phyloP scores from a whole-genome alignment of 2,797 vertebrate genomes.

The Anniella stebbinsi region DNA sequence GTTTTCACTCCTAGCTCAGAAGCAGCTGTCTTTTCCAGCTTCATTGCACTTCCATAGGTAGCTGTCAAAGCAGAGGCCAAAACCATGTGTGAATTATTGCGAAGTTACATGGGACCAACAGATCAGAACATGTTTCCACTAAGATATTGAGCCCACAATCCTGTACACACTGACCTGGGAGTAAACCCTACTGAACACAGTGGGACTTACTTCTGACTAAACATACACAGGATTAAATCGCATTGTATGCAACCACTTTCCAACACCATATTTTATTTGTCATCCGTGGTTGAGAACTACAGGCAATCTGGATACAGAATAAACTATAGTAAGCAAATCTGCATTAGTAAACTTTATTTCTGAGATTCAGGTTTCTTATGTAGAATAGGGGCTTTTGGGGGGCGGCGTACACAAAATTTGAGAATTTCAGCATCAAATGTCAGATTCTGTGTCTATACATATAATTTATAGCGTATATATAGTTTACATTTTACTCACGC shows the following conservation, averaged over 20 bases:
- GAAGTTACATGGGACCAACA: accelerated
- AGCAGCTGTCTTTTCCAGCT: neutral
- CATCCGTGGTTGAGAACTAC: neutral
- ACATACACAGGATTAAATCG: neutral
- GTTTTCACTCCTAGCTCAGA: neutral
- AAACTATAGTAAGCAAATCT: neutral
- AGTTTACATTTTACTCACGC: no score
- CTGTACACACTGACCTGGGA: neutral
- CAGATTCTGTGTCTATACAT: neutral
- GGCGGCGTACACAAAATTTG: neutral
- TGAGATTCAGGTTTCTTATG: neutral
- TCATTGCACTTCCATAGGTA: neutral
- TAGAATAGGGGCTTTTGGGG: neutral
- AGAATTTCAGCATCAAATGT: neutral
- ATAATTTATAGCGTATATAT: no score
- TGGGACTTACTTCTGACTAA: neutral
- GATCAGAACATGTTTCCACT: neutral
- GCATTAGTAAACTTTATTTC: neutral
- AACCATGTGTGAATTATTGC: neutral
- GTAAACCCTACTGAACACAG: neutral
- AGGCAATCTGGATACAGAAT: neutral
- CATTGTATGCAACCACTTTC: neutral
- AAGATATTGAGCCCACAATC: neutral
- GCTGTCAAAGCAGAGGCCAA: neutral
- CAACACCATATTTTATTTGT: neutral